Evolutionary conservation across 2,888 invertebrate species (phyloP), one percentile per base, ranked within the genome.

Genomic region (Steinernema hermaphroditum): DNA sequence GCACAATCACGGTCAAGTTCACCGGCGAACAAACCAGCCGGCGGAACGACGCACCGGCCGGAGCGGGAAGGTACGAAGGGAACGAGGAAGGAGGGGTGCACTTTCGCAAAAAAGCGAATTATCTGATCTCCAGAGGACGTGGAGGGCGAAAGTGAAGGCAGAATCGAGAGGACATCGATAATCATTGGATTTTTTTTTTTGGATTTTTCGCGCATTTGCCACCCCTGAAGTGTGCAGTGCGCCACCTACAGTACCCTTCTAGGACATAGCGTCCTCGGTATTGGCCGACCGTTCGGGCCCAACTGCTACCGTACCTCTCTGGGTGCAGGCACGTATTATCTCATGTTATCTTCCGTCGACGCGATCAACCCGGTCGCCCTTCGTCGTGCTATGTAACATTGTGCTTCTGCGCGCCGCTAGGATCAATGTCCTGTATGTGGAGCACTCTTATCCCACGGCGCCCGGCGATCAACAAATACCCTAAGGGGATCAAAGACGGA

Each of bases 1-100:
- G 62, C 62, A 54, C 54, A 54, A 54, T 62, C 62, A 62, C 62
- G 62, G 62, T 62, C 62, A 62, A 62, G 62, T 62, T 62, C 62
- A 62, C 62, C 62, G 62, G 22, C 46, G 46, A 16, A 16, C 62
- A 32, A 62, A 62, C 62, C 62, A 62, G 62, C 62, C 62, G 32
- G 62, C 29, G 62, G 32, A 62, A 9, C 9, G 49, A 49, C 54
- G 54, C 22, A 22, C 6, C 2, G 54, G 19, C 46, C 16, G 46
- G 19, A 54, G 27, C 22, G 54, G 27, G 62, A 37, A 37, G 37
- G 37, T 37, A 37, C 37, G 37, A 12, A n/a, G n/a, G n/a, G 54
- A 54, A 62, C 27, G 62, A 24, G 29, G 62, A 34, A 29, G 34
- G 29, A 29, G 62, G 32, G 19, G 62, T 62, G 62, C 62, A 62